A percentile compares a stretch with the other conserved stretches of the same genome.
phyloP scores from a whole-genome alignment of 23 tunicate genomes.

The Trididemnum clinides region DNA sequence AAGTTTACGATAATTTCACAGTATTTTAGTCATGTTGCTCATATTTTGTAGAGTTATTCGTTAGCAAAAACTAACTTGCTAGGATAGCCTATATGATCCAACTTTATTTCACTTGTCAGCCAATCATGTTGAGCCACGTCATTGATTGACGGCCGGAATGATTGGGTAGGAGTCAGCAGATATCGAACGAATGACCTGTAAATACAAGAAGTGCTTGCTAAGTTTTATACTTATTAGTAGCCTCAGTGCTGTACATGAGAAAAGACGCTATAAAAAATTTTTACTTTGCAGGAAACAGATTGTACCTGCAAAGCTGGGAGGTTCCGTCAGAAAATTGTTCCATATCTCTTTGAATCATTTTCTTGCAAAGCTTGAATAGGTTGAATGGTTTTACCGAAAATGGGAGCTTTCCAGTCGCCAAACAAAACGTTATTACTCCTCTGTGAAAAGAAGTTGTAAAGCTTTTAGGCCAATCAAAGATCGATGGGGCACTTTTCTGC shows the following conservation, averaged over 20 bases:
- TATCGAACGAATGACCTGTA: slow-evolving; percentile 72
- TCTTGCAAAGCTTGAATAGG: slow-evolving; percentile 72
- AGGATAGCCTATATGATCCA: too few relatives aligned
- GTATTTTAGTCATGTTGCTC: too few relatives aligned
- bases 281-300: not conserved
- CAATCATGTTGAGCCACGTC: slow-evolving; percentile 75
- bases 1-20: too few relatives aligned
- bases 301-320: slow-evolving; percentile 73
- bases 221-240: too few relatives aligned
- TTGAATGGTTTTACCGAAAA: slow-evolving; percentile 94
- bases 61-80: too few relatives aligned
- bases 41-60: too few relatives aligned
- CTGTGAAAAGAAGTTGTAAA: too few relatives aligned
- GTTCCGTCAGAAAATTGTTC: slow-evolving; percentile 67
- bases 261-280: not conserved
- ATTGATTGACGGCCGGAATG: slow-evolving; percentile 60
- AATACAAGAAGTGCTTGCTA: too few relatives aligned
- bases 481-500: too few relatives aligned
- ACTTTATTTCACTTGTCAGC: slow-evolving; percentile 28
- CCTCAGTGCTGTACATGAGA: too few relatives aligned
- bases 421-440: slow-evolving; percentile 90
- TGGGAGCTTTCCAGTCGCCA: slow-evolving; percentile 91
- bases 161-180: slow-evolving; percentile 56
- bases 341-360: slow-evolving; percentile 93
- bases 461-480: too few relatives aligned